Percentiles rank a stretch among this genome's conserved stretches.
Evolutionary conservation across 2,888 invertebrate genomes (phyloP).

Genomic region (Rhingia rostrata): DNA sequence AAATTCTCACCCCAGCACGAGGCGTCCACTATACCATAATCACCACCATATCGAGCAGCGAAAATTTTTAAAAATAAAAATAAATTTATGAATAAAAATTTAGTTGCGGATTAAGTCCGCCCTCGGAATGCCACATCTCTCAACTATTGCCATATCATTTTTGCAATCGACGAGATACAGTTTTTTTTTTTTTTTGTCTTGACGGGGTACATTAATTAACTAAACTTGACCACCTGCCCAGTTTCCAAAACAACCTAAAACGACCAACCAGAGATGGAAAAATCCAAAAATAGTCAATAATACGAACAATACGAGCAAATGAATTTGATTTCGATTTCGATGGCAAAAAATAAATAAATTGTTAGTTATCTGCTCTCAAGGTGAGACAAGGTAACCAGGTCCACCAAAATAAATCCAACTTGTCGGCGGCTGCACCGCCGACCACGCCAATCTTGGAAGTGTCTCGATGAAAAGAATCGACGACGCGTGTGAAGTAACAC

Average conservation of each 20-base stretch:
- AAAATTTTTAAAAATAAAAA: not conserved
- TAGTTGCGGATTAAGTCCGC: conserved; percentile 65
- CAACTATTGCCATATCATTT: conserved; percentile 55
- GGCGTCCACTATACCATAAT: not conserved
- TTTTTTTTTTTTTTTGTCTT: conserved; percentile 50
- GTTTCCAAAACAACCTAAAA: conserved; percentile 32
- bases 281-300: conserved; percentile 70
- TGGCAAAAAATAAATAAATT: conserved; percentile 26
- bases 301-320: conserved; percentile 56
- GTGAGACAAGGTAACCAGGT: conserved; percentile 74
- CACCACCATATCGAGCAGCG: not conserved
- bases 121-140: conserved; percentile 65
- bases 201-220: conserved; percentile 56
- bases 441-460: conserved; percentile 72
- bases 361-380: conserved; percentile 60
- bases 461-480: conserved; percentile 48
- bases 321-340: conserved; percentile 27
- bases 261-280: not conserved
- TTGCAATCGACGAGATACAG: conserved; percentile 61
- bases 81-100: conserved; percentile 11
- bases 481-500: conserved; percentile 64
- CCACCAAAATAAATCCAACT: conserved; percentile 64
- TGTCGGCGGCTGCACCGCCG: conserved; percentile 34
- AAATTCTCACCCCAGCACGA: conserved; percentile 26
- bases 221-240: conserved; percentile 71